phyloP scores from a whole-genome alignment of 2,888 invertebrate species.

The Dioctria linearis region DNA sequence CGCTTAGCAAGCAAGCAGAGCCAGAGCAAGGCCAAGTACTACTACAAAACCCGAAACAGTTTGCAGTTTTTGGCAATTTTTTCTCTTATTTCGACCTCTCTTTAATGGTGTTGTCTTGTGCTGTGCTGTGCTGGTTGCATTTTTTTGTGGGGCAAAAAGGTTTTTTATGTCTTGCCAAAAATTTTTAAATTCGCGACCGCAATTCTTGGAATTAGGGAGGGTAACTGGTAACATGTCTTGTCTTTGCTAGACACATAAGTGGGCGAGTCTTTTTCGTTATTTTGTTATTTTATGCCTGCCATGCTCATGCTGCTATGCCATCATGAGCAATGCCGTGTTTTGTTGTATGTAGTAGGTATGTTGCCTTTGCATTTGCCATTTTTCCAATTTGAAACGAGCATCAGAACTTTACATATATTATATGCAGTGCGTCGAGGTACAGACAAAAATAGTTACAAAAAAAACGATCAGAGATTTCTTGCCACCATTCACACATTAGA shows the following conservation, averaged over 20 bases:
- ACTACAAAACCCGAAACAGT: constrained; percentile 10
- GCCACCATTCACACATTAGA: neutral
- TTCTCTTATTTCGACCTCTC: constrained; percentile 12
- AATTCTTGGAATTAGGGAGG: constrained; percentile 61
- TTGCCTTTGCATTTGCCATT: too few relatives aligned
- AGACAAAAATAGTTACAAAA: constrained; percentile 24
- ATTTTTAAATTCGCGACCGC: constrained; percentile 61
- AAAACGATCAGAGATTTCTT: constrained; percentile 19
- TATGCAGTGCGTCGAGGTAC: constrained; percentile 28
- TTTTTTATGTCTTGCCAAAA: constrained; percentile 54
- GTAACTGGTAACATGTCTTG: constrained; percentile 53
- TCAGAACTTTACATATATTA: neutral
- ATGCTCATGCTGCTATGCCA: constrained; percentile 21
- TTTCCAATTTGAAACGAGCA: too few relatives aligned
- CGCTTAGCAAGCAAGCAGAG: too few relatives aligned
- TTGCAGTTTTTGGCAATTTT: constrained; percentile 35
- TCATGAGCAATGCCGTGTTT: too few relatives aligned
- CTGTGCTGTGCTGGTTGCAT: neutral
- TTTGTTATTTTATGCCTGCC: constrained; percentile 8
- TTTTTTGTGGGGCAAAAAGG: constrained; percentile 45
- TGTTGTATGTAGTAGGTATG: too few relatives aligned
- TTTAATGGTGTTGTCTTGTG: neutral
- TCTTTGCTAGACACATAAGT: constrained; percentile 52
- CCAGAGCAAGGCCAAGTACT: neutral
- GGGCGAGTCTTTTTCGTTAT: constrained; percentile 13